These are phyloP conservation scores for Lepilemur septentrionalis DNA, from an alignment of 2,797 vertebrate species.

Conservation along the genomic window DNA sequence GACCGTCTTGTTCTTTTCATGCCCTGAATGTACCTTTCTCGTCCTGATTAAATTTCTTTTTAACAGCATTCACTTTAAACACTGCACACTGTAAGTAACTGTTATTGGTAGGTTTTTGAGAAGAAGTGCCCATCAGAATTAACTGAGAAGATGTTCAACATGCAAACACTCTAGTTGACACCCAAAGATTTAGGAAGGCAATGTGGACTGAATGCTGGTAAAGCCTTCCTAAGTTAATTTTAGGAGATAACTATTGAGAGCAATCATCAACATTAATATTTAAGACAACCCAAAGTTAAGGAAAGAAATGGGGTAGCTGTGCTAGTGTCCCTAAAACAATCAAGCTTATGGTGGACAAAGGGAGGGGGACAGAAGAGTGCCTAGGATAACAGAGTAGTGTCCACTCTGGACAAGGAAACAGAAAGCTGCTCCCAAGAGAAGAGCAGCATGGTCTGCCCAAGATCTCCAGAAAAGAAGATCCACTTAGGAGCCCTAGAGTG, in stretches of 20 bases:
- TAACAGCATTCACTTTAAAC: not conserved
- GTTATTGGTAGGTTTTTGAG: not conserved
- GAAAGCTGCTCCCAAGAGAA: not conserved
- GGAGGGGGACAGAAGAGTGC: not conserved
- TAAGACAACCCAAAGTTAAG: not conserved
- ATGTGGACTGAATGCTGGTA: not conserved
- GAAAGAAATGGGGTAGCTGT: not conserved
- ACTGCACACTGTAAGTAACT: not conserved
- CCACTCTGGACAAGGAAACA: not conserved
- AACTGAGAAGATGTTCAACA: not conserved
- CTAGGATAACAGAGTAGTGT: not conserved
- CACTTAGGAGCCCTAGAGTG: not conserved
- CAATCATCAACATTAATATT: too few relatives aligned
- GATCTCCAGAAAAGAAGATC: not conserved
- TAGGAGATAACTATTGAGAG: not conserved
- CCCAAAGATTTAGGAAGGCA: not conserved
- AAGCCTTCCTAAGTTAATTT: not conserved
- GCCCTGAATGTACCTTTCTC: not conserved
- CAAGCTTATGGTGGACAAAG: not conserved
- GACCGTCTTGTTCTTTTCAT: not conserved
- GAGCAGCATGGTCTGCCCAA: not conserved
- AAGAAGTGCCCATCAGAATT: not conserved
- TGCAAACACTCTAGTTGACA: not conserved
- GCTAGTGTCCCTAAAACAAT: not conserved
- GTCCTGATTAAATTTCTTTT: not conserved